Evolutionary conservation across 2,797 vertebrate species (phyloP), one percentile per base, ranked within the genome.

Genomic region (Siniperca obscura): DNA sequence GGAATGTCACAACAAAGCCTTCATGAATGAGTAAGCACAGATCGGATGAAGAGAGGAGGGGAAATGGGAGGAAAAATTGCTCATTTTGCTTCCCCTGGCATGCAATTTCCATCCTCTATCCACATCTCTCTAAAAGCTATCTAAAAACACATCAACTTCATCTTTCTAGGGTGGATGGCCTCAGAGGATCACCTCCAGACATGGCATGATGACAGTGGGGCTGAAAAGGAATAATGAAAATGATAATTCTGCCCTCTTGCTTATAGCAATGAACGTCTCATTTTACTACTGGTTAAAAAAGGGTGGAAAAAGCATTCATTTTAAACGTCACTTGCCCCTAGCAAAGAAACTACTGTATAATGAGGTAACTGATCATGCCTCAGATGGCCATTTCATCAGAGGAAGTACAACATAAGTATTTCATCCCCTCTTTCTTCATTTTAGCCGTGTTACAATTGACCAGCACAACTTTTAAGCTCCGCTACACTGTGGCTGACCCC

Each of bases 21-120:
- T 90, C 91, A 94, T 91, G 91, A 94, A 91, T 91, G 91, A 94
- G 88, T 91, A 90, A 94, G 84, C 89, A 89, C 86, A 72, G 80
- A 91, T 90, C 75, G 10, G 73, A 78, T 64, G 85, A 79, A 68
- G 81, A 82, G 81, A 71, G 65, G 78, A 83, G 75, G 86, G 67
- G 85, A 89, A 92, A 91, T 86, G 89, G 84, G 83, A 92, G 91
- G 86, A 90, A 88, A 92, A 91, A 91, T 87, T 75, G 90, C 87
- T 90, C 87, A 89, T 93, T 93, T 93, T 83, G 86, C 85, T 90
- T 88, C 83, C 78, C 69, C 75, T 90, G 85, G 89, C 90, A 93
- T 81, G 88, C 90, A 91, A 92, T 92, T 92, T 92, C 91, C 87
- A 91, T 88, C 84, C 83, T 83, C 82, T 74, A 78, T 89, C 72